These are phyloP conservation scores for Scatophagus argus DNA, from an alignment of 2,113 vertebrate species.

Conservation along the genomic window DNA sequence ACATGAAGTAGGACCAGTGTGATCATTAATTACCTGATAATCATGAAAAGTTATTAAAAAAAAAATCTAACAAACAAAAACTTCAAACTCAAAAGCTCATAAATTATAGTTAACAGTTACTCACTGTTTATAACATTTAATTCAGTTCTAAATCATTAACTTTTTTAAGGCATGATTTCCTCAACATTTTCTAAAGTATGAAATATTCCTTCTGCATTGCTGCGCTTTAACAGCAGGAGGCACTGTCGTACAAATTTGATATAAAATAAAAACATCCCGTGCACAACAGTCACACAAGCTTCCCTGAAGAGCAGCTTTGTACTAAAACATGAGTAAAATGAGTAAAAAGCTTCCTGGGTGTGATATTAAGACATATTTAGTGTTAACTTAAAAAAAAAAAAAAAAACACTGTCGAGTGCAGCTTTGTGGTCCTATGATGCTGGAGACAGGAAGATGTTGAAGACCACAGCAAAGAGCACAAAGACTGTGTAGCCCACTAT, in stretches of 20 bases:
- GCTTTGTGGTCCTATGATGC: constrained; percentile 48
- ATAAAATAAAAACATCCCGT: not conserved
- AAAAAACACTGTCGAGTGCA: not conserved
- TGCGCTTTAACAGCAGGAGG: constrained; percentile 41
- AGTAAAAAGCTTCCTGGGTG: constrained; percentile 38
- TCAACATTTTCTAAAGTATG: not conserved
- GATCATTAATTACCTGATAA: not conserved
- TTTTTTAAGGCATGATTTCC: constrained; percentile 11
- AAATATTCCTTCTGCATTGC: not conserved
- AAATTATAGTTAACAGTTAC: not conserved
- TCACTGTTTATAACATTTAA: not conserved
- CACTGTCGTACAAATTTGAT: not conserved
- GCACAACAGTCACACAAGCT: not conserved
- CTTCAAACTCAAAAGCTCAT: not conserved
- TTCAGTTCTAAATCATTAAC: not conserved
- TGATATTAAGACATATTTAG: constrained; percentile 14
- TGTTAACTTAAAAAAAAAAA: constrained; percentile 4
- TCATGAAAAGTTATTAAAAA: not conserved
- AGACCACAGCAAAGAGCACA: constrained; percentile 88
- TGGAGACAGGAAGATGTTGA: constrained; percentile 90
- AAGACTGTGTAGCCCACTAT: constrained; percentile 86
- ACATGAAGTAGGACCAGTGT: not conserved
- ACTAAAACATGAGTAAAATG: constrained; percentile 21
- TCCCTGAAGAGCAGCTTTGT: constrained; percentile 25
- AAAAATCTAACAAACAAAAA: not conserved